Base-by-base conservation (phyloP, 2,888 invertebrate genomes). In the Subacronicta megacephala region DNA sequence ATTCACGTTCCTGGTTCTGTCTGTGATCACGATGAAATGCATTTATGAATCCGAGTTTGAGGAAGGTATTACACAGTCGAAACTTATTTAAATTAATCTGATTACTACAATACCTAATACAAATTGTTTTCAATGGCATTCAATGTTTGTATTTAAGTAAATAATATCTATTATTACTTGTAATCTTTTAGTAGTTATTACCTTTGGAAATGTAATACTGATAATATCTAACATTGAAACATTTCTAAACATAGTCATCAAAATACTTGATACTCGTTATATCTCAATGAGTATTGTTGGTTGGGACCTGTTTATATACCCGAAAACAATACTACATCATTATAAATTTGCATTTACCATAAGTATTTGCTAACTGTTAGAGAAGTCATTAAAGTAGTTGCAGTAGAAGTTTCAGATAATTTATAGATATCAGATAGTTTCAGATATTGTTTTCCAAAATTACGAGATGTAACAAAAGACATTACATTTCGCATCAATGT, bases 401-500 rank as follows among this genome's bases (percentile, higher is more conserved):
- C 50, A 23, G 33, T 26, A 23, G 31, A 18, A 31, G 10, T n/a
- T 31, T 13, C 36, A 35, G 15, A 44, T 12, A 23, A 1, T 4
- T 18, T 3, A 18, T 18, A 3, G 4, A 18, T 42, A n/a, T n/a
- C n/a, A n/a, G n/a, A n/a, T n/a, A n/a, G n/a, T n/a, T n/a, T n/a
- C n/a, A n/a, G n/a, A n/a, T n/a, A n/a, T 33, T 41, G 45, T 43
- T 47, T 37, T 16, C 1, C 20, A 36, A 23, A 29, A 31, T 43
- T 40, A 13, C 15, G 13, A 58, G 36, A 17, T 52, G 37, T 46
- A 51, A 64, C 26, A 44, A 23, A 40, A 47, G 38, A 46, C 37
- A 38, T 57, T 46, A 54, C 52, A 54, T 44, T 42, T 29, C 23
- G 40, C 68, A 55, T 71, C 62, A 62, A 54, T 62, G 20, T 54